Conservation (phyloP, 2,888 invertebrate species). For the Geophilus truncorum region DNA sequence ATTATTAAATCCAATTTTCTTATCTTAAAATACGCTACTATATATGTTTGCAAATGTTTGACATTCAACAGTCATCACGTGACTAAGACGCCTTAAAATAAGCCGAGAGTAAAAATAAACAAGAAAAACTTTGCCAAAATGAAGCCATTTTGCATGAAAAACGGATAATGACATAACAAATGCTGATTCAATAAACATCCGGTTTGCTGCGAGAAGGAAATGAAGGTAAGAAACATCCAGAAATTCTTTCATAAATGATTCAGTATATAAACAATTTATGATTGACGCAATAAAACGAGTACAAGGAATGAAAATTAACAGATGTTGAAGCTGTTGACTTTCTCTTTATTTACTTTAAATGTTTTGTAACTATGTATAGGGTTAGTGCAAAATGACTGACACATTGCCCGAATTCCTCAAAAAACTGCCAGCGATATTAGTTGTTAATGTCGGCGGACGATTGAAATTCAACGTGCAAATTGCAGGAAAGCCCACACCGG, state of each 20-base stretch:
- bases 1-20: too few relatives aligned
- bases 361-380: not conserved
- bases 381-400: not conserved
- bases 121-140: not conserved
- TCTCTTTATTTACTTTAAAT: not conserved
- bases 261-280: too few relatives aligned
- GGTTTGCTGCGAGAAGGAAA: not conserved
- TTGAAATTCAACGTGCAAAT: not conserved
- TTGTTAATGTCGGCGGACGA: not conserved
- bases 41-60: not conserved
- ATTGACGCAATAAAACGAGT: too few relatives aligned
- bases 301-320: too few relatives aligned
- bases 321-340: not conserved
- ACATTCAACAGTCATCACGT: not conserved
- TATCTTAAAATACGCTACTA: not conserved
- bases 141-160: not conserved
- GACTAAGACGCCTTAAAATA: not conserved
- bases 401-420: not conserved
- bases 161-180: not conserved
- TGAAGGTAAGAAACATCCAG: not conserved
- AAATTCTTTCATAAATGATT: too few relatives aligned
- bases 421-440: not conserved
- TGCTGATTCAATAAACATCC: not conserved
- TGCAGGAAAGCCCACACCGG: not conserved
- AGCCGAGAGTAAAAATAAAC: not conserved